Conservation (phyloP, 2,888 invertebrate species). For the Calliopum simillimum region DNA sequence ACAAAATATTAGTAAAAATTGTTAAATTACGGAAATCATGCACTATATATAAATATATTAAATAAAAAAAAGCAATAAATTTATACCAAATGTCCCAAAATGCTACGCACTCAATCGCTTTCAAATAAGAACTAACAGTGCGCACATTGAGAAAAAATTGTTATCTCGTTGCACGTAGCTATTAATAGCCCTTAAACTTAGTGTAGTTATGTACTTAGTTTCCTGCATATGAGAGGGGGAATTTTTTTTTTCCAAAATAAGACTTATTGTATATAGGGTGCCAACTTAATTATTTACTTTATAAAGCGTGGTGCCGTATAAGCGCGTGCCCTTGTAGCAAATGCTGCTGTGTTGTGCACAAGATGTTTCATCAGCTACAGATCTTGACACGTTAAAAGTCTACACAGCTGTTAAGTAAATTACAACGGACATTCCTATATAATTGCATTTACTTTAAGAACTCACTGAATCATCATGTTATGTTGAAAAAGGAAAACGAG, state of each 20-base stretch:
- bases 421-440: conserved; percentile 17
- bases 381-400: conserved; percentile 1
- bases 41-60: background rate
- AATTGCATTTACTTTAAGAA: background rate
- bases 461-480: too few species aligned
- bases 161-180: too few species aligned
- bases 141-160: too few species aligned
- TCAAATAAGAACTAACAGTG: background rate
- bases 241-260: conserved; percentile 25
- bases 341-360: conserved; percentile 8
- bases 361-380: conserved; percentile 11
- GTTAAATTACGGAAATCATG: background rate
- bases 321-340: conserved; percentile 24
- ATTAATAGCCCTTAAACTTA: conserved; percentile 7
- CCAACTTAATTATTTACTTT: background rate
- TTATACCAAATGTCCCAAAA: background rate
- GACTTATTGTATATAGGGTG: background rate
- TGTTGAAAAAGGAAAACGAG: too few species aligned
- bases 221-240: conserved; percentile 2
- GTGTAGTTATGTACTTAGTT: conserved; percentile 13
- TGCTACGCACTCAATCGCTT: background rate
- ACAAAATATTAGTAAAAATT: too few species aligned
- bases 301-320: background rate
- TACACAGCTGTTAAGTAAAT: conserved; percentile 7
- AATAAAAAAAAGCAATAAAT: background rate